Evolutionary conservation across 2,113 vertebrate genomes (phyloP), one percentile per base, ranked within the genome.

Genomic region (Chlorocebus sabaeus): DNA sequence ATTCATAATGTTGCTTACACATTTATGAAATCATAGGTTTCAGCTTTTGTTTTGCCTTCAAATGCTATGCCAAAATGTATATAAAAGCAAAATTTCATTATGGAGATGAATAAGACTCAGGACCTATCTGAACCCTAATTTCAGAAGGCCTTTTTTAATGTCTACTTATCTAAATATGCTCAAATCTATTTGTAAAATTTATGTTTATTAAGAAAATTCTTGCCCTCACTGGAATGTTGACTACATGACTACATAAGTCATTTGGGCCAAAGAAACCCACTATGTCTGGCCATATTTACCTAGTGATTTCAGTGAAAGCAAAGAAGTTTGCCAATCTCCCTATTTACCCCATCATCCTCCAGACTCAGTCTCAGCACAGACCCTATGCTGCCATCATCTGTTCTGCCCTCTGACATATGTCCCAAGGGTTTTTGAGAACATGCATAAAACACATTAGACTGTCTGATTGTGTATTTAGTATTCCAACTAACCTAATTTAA

Each of bases 1-100:
- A 67, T 80, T 95, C 16, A 30, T 27, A 30, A 35, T 35, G 81
- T 75, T 70, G 38, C 38, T 52, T 2, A 23, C n/a, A 81, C 13
- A 87, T 48, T 92, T 80, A 84, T 52, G 25, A 78, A 93, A 97
- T 55, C 48, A 59, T 86, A 12, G 61, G 35, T 52, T 93, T 61
- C 50, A 50, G 50, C 50, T 89, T 94, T 90, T 55, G 22, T 40
- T 94, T 84, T 83, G 57, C 2, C n/a, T 89, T 91, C 48, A 82
- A 94, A 90, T 50, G 45, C 3, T 59, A 75, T 81, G 3, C 1
- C 18, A 64, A 96, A 80, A 70, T 88, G 27, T 55, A 90, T 30
- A 64, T 76, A 38, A 84, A 93, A 97, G 45, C 14, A 80, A 67
- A 64, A 50, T 81, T 95, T 90, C 14, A 81, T 89, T 87, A 89